Percentiles rank a stretch among this genome's conserved stretches.
Conservation (phyloP, 2,113 vertebrate species). For the Gymnarchus niloticus region DNA sequence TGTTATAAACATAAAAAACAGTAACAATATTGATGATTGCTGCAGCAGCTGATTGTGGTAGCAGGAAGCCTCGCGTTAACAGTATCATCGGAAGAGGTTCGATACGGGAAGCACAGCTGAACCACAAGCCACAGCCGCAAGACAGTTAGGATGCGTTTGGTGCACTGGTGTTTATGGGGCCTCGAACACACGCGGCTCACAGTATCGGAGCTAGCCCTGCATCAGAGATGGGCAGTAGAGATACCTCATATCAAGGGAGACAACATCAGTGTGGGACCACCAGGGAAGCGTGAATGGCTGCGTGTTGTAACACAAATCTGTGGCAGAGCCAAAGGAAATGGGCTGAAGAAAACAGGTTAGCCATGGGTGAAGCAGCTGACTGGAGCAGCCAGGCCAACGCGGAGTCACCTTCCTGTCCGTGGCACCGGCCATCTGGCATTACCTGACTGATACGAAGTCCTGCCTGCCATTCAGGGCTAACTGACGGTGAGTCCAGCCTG, state of each 20-base stretch:
- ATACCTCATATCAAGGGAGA: slow-evolving; percentile 61
- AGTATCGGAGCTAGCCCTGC: slow-evolving; percentile 27
- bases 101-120: neutral
- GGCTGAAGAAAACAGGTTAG: neutral
- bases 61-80: neutral
- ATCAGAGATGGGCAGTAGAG: slow-evolving; percentile 50
- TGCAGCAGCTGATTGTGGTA: neutral
- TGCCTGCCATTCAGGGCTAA: neutral
- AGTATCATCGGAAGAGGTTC: neutral
- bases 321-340: slow-evolving; percentile 40
- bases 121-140: neutral
- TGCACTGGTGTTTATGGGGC: neutral
- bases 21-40: slow-evolving; percentile 10
- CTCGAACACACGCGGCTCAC: neutral
- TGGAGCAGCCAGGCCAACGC: neutral
- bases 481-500: too few species aligned
- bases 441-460: neutral
- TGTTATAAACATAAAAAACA: neutral
- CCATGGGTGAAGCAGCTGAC: neutral
- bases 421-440: neutral
- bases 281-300: slow-evolving; percentile 40
- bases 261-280: slow-evolving; percentile 66
- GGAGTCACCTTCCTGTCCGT: too few species aligned
- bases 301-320: slow-evolving; percentile 52
- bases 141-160: neutral